These are phyloP conservation scores for Trachelus iudaicus DNA, from an alignment of 2,888 invertebrate genomes.

Conservation along the genomic window DNA sequence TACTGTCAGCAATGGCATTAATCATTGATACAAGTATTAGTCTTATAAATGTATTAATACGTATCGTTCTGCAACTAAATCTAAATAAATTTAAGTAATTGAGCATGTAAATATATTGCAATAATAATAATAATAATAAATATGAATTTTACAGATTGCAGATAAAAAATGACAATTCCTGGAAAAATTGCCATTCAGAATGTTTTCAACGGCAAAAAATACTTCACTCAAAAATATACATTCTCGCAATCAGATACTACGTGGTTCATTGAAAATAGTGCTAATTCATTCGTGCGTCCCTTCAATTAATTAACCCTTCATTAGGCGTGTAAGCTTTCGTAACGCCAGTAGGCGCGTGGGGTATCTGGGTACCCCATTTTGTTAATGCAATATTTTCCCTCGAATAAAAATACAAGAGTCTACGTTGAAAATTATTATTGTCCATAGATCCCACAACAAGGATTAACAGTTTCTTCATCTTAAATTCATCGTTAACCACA, in stretches of 20 bases:
- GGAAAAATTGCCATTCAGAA: background rate
- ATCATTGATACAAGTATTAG: background rate
- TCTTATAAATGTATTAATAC: background rate
- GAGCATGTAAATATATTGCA: background rate
- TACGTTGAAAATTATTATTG: too few species aligned
- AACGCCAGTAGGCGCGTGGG: too few species aligned
- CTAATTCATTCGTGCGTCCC: background rate
- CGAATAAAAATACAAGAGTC: too few species aligned
- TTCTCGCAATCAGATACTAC: background rate
- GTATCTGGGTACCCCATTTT: too few species aligned
- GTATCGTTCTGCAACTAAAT: background rate
- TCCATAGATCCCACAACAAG: too few species aligned
- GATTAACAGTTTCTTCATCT: too few species aligned
- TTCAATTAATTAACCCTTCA: background rate
- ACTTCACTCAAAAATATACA: background rate
- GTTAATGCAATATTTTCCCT: too few species aligned
- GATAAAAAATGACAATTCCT: background rate
- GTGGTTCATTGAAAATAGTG: background rate
- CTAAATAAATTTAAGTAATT: background rate
- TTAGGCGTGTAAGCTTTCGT: too few species aligned
- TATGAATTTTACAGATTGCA: background rate
- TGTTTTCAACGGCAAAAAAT: background rate
- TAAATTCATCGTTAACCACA: too few species aligned
- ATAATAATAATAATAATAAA: background rate
- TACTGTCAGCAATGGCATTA: background rate